Base-by-base conservation (phyloP, 2,113 vertebrate genomes). In the Mastomys coucha region DNA sequence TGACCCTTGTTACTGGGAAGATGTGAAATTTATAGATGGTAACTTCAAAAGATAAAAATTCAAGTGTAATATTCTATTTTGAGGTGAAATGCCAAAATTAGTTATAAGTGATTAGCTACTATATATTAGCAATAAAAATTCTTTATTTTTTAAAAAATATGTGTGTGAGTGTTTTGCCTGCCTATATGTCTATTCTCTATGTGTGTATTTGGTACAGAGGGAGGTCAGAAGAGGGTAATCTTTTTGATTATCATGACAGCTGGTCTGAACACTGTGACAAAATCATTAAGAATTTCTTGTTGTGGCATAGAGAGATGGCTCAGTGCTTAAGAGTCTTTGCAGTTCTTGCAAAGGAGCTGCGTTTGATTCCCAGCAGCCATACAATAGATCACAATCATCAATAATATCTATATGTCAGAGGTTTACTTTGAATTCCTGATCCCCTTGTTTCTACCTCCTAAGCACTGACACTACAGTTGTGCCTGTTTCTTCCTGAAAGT, bases 61-160 rank as follows among this genome's bases (percentile, higher is more conserved):
- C 11, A 90, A 63, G 14, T 88, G 92, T 22, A 67, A 78, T 26
- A 63, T 88, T 86, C 36, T 92, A 5, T 95, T 89, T 88, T 53
- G 87, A 93, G 77, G 1, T 10, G 60, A 91, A 45, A 24, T 36
- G 33, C 31, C 88, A 70, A 28, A 77, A 67, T 96, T 67, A 77
- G 67, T 96, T 58, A n/a, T 58, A 95, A 82, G 85, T 86, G 17
- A 2, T 67, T n/a, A 72, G 73, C 60, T 81, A 73, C 4, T 69
- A 24, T 73, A 17, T 36, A 76, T 22, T 81, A 72, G 19, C 19
- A 88, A 89, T 91, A 60, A 89, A 76, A 91, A 39, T 60, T 78
- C 89, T 93, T 45, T 95, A 84, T 60, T 80, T 45, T 77, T 96
- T 88, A 45, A 39, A 86, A 91, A 92, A 26, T n/a, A 45, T 89